These are phyloP conservation scores for Eulemur rubriventer DNA, from an alignment of 2,797 vertebrate species.

Conservation along the genomic window DNA sequence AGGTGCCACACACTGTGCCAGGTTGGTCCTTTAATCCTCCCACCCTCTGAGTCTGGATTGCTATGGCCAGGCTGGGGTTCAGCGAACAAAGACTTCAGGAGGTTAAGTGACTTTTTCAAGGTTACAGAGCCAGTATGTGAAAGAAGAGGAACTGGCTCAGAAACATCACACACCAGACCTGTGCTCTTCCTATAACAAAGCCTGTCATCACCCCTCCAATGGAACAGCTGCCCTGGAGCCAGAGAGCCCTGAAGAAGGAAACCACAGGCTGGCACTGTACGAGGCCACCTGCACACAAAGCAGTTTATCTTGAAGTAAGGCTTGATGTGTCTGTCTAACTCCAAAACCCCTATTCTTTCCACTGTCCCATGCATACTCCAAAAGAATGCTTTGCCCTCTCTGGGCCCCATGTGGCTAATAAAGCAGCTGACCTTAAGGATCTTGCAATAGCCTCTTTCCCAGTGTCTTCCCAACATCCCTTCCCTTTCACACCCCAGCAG, in stretches of 20 bases:
- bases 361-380: rapidly evolving
- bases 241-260: neutral
- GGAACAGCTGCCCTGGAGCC: neutral
- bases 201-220: too few species aligned
- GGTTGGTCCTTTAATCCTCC: too few species aligned
- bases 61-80: neutral
- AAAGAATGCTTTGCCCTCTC: neutral
- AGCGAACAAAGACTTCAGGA: neutral
- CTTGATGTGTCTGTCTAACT: neutral
- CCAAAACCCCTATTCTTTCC: neutral
- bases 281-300: neutral
- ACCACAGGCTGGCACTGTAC: too few species aligned
- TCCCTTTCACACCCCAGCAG: neutral
- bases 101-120: neutral
- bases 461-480: neutral
- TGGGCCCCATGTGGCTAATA: neutral
- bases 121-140: neutral
- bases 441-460: neutral
- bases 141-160: neutral
- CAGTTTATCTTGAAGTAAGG: neutral
- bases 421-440: neutral
- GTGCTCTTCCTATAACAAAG: neutral
- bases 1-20: rapidly evolving
- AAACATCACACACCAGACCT: neutral
- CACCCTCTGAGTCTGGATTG: neutral